Conservation (phyloP, 1,140 invertebrate genomes). For the Drosophila carrolli region DNA sequence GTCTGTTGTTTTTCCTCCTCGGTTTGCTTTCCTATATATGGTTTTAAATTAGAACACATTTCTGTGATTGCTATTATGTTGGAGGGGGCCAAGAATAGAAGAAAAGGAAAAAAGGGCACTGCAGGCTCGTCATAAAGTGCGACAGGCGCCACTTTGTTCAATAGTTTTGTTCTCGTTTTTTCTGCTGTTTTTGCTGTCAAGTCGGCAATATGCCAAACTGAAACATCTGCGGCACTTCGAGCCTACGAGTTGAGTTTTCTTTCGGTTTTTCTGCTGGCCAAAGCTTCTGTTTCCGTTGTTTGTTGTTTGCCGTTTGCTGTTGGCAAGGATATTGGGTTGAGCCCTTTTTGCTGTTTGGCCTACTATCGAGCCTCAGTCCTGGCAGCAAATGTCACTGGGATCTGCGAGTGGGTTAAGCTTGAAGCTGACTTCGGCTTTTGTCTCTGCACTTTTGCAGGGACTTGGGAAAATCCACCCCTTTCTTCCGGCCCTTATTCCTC, state of each 20-base stretch:
- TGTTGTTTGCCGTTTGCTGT: slow-evolving; percentile 41
- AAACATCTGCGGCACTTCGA: slow-evolving; percentile 56
- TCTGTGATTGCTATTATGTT: slow-evolving; percentile 70
- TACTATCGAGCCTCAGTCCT: slow-evolving; percentile 42
- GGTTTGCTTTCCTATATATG: slow-evolving; percentile 49
- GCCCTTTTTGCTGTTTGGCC: slow-evolving; percentile 65
- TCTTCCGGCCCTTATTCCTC: slow-evolving; percentile 1
- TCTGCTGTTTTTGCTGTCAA: slow-evolving; percentile 60
- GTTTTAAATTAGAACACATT: slow-evolving; percentile 82
- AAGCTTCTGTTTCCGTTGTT: slow-evolving; percentile 34
- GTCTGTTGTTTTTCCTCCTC: slow-evolving; percentile 30
- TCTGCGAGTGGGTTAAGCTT: slow-evolving; percentile 61
- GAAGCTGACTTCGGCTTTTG: slow-evolving; percentile 45
- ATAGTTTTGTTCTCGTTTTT: slow-evolving; percentile 62
- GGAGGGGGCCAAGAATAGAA: not conserved
- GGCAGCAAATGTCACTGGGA: slow-evolving; percentile 59
- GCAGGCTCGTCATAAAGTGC: slow-evolving; percentile 64
- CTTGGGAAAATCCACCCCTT: slow-evolving; percentile 13
- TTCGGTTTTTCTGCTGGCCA: slow-evolving; percentile 16
- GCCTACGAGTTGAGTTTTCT: slow-evolving; percentile 31
- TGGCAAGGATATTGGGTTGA: slow-evolving; percentile 53
- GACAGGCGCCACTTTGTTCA: slow-evolving; percentile 75
- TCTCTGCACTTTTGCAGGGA: slow-evolving; percentile 23
- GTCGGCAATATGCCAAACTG: slow-evolving; percentile 74
- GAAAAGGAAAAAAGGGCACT: not conserved